Conservation (phyloP, 2,113 vertebrate species). For the Alexandromys fortis region DNA sequence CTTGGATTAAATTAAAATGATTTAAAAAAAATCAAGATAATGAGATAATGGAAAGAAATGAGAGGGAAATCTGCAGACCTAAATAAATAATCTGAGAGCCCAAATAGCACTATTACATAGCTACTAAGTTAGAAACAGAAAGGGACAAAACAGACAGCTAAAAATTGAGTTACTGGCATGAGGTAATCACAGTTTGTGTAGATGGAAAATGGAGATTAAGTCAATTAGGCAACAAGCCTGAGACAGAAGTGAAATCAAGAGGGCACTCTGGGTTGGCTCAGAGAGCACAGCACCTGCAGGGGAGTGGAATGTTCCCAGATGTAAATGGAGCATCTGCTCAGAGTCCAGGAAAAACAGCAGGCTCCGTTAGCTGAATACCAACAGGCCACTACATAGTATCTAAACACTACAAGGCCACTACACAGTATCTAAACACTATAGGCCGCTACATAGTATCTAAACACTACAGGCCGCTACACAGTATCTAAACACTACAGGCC, state of each 20-base stretch:
- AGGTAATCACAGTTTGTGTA: conserved; percentile 7
- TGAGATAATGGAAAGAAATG: conserved; percentile 12
- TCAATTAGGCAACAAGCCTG: background rate
- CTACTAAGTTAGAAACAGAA: conserved; percentile 51
- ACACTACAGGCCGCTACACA: no score
- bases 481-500: no score
- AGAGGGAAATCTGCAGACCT: conserved; percentile 28
- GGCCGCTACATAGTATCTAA: background rate
- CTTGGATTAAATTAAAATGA: conserved; percentile 56
- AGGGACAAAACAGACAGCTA: conserved; percentile 52
- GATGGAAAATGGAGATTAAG: conserved; percentile 32
- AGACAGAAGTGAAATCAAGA: background rate
- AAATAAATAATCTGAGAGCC: conserved; percentile 41
- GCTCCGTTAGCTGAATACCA: background rate
- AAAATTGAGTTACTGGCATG: conserved; percentile 45
- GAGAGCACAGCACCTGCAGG: background rate
- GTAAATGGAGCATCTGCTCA: background rate
- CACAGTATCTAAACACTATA: no score
- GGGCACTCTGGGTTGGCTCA: background rate
- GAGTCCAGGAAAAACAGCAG: background rate
- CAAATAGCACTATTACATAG: background rate
- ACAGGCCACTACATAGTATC: background rate
- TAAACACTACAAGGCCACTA: no score
- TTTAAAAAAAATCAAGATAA: conserved; percentile 49
- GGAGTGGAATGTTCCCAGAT: accelerated